Base-by-base conservation (phyloP, 2,797 vertebrate genomes). In the Gymnothorax javanicus region DNA sequence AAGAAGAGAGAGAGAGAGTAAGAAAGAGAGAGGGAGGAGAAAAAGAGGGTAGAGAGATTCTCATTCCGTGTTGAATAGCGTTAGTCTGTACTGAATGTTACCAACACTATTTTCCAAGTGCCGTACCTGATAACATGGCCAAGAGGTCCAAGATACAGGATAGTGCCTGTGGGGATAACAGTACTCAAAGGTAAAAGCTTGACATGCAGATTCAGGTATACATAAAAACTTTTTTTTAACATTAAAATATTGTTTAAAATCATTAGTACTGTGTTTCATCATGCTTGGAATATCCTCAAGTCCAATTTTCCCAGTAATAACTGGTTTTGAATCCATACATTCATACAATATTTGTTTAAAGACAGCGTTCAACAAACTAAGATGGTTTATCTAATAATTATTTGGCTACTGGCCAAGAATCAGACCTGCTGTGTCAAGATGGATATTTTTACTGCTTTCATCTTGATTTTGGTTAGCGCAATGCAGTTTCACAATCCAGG, bases 401-500 rank as follows among this genome's bases (percentile, higher is more conserved):
- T 95, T 95, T 95, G 95, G 95, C 96, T 94, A 86, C 93, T 92
- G 95, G 96, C 95, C 94, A 95, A 93, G 94, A 94, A 95, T 93
- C 89, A 94, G 94, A 94, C 94, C 95, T 96, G 95, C 94, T 95
- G 95, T 96, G 94, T 94, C 92, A 93, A 93, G 93, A 93, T 93
- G 89, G 92, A 91, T 81, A 91, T 95, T 97, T 96, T 96, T 95
- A 96, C 96, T 82, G 91, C 95, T 97, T 96, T 96, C 95, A 96
- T 97, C 96, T 94, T 95, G 93, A 93, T 90, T 93, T 91, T 90
- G 90, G 92, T 90, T 91, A 92, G 90, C 79, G 95, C 94, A 96
- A 96, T 95, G 95, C 94, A 96, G 96, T 96, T 96, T 96, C 95
- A 96, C 95, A 96, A 96, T 95, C 95, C 95, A 96, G 96, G 94